Conservation (phyloP, 2,113 vertebrate genomes). For the Pycnonotus jocosus region DNA sequence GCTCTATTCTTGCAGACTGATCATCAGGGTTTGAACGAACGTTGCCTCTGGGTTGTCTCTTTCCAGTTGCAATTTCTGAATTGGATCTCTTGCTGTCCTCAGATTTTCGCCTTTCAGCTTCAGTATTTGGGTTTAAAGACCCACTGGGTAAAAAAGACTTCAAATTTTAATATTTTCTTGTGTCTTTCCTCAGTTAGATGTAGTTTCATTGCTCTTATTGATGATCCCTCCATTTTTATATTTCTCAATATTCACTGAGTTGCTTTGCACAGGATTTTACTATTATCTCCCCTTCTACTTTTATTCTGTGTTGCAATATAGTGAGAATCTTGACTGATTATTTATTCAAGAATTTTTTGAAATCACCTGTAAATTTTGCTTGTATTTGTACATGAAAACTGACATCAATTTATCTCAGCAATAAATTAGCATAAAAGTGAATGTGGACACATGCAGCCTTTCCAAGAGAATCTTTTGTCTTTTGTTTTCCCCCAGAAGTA, state of each 20-base stretch:
- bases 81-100: neutral
- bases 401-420: neutral
- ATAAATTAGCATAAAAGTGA: neutral
- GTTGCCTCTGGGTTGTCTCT: constrained; percentile 55
- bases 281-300: neutral
- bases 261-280: neutral
- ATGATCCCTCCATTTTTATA: neutral
- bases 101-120: constrained; percentile 40
- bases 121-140: constrained; percentile 32
- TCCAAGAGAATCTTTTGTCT: neutral
- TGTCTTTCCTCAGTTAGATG: neutral
- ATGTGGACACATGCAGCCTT: neutral
- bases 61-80: constrained; percentile 56
- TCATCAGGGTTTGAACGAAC: constrained; percentile 33
- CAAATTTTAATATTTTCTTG: neutral
- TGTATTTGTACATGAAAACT: neutral
- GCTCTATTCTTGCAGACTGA: constrained; percentile 59
- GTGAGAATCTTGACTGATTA: neutral
- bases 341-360: neutral
- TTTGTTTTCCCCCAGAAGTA: neutral
- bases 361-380: neutral
- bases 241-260: neutral
- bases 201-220: neutral
- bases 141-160: constrained; percentile 15
- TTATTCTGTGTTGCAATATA: neutral